Evolutionary conservation across 23 tunicate species (phyloP).

Genomic region (Styela clava): DNA sequence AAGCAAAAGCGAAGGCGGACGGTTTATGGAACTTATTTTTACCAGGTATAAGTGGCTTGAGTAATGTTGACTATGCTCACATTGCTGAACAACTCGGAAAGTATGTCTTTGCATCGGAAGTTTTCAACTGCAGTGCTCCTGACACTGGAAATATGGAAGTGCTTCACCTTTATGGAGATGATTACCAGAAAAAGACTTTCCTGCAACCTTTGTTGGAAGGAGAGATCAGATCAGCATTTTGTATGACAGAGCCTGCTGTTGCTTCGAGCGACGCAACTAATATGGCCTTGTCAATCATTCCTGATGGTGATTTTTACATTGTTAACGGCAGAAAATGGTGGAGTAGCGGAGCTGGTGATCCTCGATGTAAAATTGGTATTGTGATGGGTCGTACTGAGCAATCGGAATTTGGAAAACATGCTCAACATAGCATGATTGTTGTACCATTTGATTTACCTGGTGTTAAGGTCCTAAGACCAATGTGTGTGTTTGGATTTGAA

Average conservation of each 20-base stretch:
- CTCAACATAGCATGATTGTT: conserved; percentile 84
- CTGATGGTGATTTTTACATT: conserved; percentile 64
- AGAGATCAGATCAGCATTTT: conserved; percentile 74
- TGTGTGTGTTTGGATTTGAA: conserved; percentile 72
- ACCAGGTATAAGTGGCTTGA: conserved; percentile 68
- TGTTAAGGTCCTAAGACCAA: conserved; percentile 61
- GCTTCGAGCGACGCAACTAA: conserved; percentile 97
- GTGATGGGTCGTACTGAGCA: conserved; percentile 84
- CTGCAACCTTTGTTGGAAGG: conserved; percentile 72
- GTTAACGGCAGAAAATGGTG: conserved; percentile 97
- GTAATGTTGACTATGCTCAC: conserved; percentile 87
- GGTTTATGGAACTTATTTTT: conserved; percentile 90
- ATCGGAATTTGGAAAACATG: conserved; percentile 29
- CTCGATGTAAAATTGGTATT: conserved; percentile 64
- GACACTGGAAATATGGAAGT: conserved; percentile 99
- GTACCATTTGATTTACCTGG: conserved; percentile 93
- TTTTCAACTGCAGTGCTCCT: conserved; percentile 91
- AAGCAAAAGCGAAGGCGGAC: conserved; percentile 59
- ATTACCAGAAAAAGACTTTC: conserved; percentile 71
- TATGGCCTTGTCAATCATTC: conserved; percentile 59
- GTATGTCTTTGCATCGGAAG: conserved; percentile 77
- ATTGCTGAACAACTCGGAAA: conserved; percentile 78
- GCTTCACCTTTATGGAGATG: conserved; percentile 62
- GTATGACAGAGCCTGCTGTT: conserved; percentile 92
- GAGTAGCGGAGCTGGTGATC: conserved; percentile 80